Base-by-base conservation (phyloP, 2,888 invertebrate species). In the Parnassius apollo region DNA sequence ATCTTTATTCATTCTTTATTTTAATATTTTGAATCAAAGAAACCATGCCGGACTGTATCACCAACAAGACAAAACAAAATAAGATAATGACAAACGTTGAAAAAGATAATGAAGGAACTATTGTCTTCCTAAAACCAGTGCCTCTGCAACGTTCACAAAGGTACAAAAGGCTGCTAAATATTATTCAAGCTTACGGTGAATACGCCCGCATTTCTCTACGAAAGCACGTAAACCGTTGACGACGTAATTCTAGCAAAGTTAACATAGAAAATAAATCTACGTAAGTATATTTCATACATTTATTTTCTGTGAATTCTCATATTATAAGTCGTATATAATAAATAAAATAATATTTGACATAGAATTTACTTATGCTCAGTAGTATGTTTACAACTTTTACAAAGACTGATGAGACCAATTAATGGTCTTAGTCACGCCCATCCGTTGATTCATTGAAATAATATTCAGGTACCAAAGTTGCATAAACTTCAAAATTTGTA, bases 131-230 rank as follows among this genome's bases (percentile, higher is more conserved):
- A 63, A 63, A 63, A 59, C 58, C 64, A 56, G 42, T 48, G 57
- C 57, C 61, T 61, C 57, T 10, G 22, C 12, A 46, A 18, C 44
- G 56, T 48, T 64, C 53, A 62, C 63, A 63, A 63, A 56, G 55
- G 66, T 62, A 69, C 67, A 68, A 69, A 69, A 67, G 66, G 66
- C 65, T 42, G 60, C 65, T 64, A 61, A 68, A 67, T 68, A 64
- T 64, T 64, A 62, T 62, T 68, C 65, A 68, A 68, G 57, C 62
- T 67, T 67, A 66, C 49, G 54, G 48, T 58, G 65, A 67, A 69
- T 67, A 69, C 61, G 56, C 67, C 65, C 67, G 65, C 67, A 66
- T 67, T 44, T 54, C 49, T 54, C 18, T 42, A 13, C 35, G 45
- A n/a, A 48, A 54, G 53, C 58, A 62, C 58, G 49, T 58, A 62